Evolutionary conservation across 2,797 vertebrate genomes (phyloP).

Genomic region (Crax fasciolata): DNA sequence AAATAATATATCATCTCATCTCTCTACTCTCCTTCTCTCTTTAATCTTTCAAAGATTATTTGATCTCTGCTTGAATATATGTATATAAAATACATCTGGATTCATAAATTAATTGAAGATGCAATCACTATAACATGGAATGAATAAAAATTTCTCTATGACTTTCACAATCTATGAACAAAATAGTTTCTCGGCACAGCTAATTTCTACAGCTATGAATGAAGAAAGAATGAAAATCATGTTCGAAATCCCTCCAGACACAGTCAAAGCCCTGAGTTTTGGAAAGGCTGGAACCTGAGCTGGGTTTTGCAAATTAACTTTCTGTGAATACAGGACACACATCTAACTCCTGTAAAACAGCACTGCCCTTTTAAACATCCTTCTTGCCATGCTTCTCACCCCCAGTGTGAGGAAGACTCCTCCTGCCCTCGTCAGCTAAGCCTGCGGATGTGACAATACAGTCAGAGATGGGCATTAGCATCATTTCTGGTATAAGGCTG

Average conservation of each 20-base stretch:
- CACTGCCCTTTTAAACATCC: not conserved
- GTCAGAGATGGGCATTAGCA: not conserved
- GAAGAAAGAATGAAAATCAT: not conserved
- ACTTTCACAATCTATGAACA: not conserved
- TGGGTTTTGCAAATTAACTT: not conserved
- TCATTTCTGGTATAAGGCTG: rapidly evolving
- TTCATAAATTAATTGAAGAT: slow-evolving; percentile 11
- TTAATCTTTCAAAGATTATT: slow-evolving; percentile 19
- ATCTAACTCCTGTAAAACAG: not conserved
- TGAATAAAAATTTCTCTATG: not conserved
- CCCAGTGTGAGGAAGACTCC: not conserved
- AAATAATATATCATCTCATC: slow-evolving; percentile 45
- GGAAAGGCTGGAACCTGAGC: not conserved
- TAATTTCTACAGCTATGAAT: not conserved
- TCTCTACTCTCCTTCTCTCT: not conserved
- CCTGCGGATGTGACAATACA: not conserved
- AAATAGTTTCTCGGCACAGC: not conserved
- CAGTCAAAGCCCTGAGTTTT: not conserved
- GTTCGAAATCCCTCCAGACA: not conserved
- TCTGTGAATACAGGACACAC: rapidly evolving
- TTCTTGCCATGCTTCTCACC: rapidly evolving
- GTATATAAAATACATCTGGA: not conserved
- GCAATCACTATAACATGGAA: not conserved
- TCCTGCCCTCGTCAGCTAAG: not conserved
- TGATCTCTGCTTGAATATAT: not conserved